Evolutionary conservation across 2,797 vertebrate species (phyloP), one percentile per base, ranked within the genome.

Genomic region (Eulemur albifrons): DNA sequence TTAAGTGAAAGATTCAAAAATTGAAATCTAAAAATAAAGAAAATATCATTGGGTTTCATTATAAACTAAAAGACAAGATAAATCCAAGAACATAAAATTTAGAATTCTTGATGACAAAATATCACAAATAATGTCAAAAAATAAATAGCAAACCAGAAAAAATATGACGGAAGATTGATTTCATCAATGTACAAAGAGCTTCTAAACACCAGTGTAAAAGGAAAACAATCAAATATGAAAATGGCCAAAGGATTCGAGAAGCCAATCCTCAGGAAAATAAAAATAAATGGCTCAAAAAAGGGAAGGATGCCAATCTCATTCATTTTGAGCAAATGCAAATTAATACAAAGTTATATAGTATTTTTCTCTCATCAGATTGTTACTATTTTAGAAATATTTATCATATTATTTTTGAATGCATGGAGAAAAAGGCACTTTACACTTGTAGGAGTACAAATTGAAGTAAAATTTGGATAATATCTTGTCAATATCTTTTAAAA

Each of bases 101-200:
- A 95, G 76, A 95, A 84, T 88, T 48, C 61, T 93, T 87, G 86
- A 92, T 94, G 94, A 57, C 88, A 96, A 95, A 93, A 82, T 90
- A 96, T 61, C n/a, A 86, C 30, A 90, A 94, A 72, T 67, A 86
- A 94, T 76, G 57, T 90, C 92, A 96, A 96, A 97, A 92, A 85
- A 88, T 50, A 88, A 95, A 93, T 76, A 95, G 40, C 35, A 93
- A 90, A 93, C 81, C 48, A 21, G 38, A 95, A 93, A 92, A 93
- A 87, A 80, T 65, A 90, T 61, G 82, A 96, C 88, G 90, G 90
- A 86, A 96, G 69, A 82, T 35, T 90, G 83, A 96, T 95, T 96
- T 94, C 86, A 94, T 94, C 83, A 91, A 82, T 80, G 32, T 67
- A 93, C 27, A 83, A 87, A 87, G 70, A 83, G 45, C 67, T 89